phyloP scores from a whole-genome alignment of 2,113 vertebrate genomes.

The Scatophagus argus region DNA sequence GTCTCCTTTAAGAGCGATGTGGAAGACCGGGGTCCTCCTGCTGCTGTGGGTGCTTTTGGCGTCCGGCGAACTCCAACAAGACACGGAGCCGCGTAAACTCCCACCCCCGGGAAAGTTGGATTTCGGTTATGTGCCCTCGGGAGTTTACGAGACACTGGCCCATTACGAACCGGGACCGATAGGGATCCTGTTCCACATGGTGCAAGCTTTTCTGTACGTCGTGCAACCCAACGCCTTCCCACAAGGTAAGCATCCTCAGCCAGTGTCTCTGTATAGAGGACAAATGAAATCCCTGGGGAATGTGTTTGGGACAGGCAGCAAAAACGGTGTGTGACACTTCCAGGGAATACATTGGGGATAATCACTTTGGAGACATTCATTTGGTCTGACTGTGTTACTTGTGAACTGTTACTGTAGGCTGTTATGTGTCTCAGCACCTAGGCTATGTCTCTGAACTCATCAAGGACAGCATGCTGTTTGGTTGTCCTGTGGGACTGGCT shows the following conservation, averaged over 20 bases:
- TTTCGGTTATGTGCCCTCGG: slow-evolving; percentile 89
- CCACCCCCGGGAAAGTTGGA: slow-evolving; percentile 82
- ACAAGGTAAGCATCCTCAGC: slow-evolving; percentile 87
- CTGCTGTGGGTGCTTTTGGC: slow-evolving; percentile 77
- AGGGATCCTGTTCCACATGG: slow-evolving; percentile 90
- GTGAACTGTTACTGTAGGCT: neutral
- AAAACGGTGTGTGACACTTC: neutral
- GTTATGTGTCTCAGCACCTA: neutral
- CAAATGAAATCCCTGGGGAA: too few relatives aligned
- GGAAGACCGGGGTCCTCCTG: slow-evolving; percentile 74
- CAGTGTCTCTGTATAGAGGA: neutral
- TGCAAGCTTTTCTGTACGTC: slow-evolving; percentile 87
- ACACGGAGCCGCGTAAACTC: slow-evolving; percentile 67
- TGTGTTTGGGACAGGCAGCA: too few relatives aligned
- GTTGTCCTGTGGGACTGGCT: neutral
- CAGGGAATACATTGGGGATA: neutral
- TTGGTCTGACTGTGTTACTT: neutral
- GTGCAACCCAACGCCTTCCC: slow-evolving; percentile 94
- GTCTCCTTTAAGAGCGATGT: slow-evolving; percentile 75
- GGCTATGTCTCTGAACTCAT: neutral
- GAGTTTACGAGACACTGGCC: slow-evolving; percentile 89
- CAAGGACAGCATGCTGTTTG: neutral
- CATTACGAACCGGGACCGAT: slow-evolving; percentile 89
- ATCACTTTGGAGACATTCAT: neutral
- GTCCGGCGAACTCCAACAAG: slow-evolving; percentile 77